A percentile compares a stretch with the other conserved stretches of the same genome.
Evolutionary conservation across 2,797 vertebrate species (phyloP).

Genomic region (Apodemus agrarius): DNA sequence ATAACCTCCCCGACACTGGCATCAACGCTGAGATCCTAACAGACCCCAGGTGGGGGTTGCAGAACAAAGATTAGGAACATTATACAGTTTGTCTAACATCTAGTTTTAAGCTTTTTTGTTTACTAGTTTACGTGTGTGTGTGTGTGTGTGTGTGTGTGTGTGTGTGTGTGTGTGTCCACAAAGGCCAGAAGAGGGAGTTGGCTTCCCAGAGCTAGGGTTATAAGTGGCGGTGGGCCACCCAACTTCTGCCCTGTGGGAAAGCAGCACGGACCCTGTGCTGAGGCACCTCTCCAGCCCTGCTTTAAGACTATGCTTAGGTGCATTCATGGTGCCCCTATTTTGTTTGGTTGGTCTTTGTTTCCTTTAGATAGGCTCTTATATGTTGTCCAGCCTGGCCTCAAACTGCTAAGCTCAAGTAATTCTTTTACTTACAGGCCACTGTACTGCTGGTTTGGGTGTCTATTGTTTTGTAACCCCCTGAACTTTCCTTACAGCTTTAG

Average conservation of each 20-base stretch:
- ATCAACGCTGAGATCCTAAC: background rate
- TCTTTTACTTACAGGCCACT: background rate
- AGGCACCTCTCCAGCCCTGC: background rate
- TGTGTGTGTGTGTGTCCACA: background rate
- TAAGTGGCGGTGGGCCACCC: background rate
- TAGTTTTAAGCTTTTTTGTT: background rate
- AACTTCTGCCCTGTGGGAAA: background rate
- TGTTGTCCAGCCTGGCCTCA: background rate
- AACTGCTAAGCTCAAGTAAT: background rate
- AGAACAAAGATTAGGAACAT: background rate
- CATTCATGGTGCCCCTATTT: background rate
- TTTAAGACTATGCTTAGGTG: constrained; percentile 20
- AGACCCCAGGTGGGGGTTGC: background rate
- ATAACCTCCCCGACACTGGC: background rate
- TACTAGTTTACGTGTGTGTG: too few relatives aligned
- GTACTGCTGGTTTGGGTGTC: background rate
- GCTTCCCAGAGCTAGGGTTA: background rate
- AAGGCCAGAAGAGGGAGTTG: background rate
- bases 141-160: too few relatives aligned
- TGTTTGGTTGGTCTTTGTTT: background rate
- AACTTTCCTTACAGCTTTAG: background rate
- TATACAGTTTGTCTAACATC: background rate
- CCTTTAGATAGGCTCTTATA: background rate
- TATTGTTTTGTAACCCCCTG: background rate
- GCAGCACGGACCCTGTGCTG: background rate